Evolutionary conservation across 2,113 vertebrate genomes (phyloP).

Genomic region (Himantopus leucocephalus): DNA sequence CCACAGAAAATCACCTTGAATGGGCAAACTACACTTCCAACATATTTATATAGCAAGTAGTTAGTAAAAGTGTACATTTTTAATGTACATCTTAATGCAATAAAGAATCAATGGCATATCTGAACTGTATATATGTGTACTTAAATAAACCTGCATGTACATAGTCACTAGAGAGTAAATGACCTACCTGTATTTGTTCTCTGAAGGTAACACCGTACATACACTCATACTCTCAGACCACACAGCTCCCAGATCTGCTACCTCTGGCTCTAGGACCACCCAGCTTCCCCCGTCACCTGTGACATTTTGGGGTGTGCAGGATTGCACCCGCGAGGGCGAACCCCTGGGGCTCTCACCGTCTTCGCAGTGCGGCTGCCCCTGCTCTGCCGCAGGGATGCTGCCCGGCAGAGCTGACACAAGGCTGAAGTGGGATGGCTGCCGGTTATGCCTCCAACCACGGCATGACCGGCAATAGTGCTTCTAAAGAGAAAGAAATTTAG

Average conservation of each 20-base stretch:
- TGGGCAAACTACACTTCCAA: slow-evolving; percentile 43
- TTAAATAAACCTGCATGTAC: slow-evolving; percentile 64
- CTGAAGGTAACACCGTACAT: slow-evolving; percentile 41
- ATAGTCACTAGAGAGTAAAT: slow-evolving; percentile 55
- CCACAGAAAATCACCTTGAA: slow-evolving; percentile 36
- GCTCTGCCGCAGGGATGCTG: background rate
- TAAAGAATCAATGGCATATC: slow-evolving; percentile 58
- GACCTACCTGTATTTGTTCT: slow-evolving; percentile 70
- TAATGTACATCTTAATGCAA: slow-evolving; percentile 33
- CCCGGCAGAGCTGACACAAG: accelerated
- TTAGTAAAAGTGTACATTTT: slow-evolving; percentile 37
- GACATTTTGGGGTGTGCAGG: background rate
- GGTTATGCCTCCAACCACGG: background rate
- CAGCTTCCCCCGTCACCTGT: background rate
- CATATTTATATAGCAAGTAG: slow-evolving; percentile 19
- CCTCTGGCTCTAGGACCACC: background rate
- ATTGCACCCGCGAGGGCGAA: background rate
- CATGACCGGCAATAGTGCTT: accelerated
- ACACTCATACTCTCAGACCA: background rate
- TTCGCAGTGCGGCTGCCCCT: background rate
- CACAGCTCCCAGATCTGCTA: background rate
- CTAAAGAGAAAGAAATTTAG: background rate
- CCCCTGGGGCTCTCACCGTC: background rate
- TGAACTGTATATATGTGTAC: slow-evolving; percentile 57
- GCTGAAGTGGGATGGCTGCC: background rate